These are phyloP conservation scores for Cerceris ruficornis DNA, from an alignment of 2,888 invertebrate genomes.

Conservation along the genomic window DNA sequence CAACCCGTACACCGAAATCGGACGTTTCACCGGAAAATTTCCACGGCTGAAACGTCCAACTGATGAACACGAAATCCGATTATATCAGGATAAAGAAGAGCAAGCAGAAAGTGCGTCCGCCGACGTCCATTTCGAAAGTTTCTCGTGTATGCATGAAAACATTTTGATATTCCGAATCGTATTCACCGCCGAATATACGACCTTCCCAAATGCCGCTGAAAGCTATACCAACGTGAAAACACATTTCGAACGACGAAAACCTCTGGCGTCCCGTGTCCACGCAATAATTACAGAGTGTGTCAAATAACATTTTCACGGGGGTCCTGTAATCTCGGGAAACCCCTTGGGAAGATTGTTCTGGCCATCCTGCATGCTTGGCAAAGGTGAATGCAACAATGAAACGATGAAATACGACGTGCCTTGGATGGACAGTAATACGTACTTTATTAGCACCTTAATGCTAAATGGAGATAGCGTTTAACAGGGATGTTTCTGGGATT, in stretches of 20 bases:
- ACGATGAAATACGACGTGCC: no score
- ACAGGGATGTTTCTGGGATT: no score
- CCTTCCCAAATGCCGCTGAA: background rate
- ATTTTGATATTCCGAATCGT: background rate
- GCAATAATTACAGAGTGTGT: background rate
- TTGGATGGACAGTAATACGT: no score
- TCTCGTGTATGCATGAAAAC: background rate
- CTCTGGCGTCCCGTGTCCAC: background rate
- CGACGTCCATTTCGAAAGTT: constrained; percentile 3
- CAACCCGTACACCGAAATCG: no score
- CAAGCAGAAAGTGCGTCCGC: background rate
- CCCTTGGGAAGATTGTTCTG: no score
- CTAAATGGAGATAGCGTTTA: no score
- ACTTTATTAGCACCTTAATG: no score
- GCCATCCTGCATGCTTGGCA: no score
- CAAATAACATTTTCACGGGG: background rate
- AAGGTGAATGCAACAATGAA: no score
- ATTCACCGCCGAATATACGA: background rate
- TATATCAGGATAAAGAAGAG: background rate
- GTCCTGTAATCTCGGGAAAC: background rate
- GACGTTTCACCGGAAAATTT: background rate
- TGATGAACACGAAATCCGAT: background rate
- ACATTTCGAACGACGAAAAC: background rate
- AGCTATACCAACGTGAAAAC: background rate
- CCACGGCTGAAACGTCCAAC: background rate